phyloP scores from a whole-genome alignment of 1,140 invertebrate species.

The Chrysomallon squamiferum region DNA sequence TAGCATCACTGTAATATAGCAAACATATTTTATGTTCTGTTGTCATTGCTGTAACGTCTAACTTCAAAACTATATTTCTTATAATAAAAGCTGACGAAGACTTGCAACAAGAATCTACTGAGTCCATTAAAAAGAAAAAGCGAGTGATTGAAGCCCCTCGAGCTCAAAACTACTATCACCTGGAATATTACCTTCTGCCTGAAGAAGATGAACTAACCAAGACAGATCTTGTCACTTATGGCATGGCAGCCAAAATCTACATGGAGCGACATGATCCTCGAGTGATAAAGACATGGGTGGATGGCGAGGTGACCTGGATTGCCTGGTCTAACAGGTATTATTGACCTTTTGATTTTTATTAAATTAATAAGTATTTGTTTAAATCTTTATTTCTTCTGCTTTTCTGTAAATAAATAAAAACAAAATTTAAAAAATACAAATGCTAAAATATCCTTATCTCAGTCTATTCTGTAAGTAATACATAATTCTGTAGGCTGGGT shows the following conservation, averaged over 20 bases:
- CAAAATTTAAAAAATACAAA: no score
- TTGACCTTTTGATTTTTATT: neutral
- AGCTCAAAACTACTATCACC: slow-evolving; percentile 58
- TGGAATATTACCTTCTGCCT: slow-evolving; percentile 59
- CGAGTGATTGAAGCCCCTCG: slow-evolving; percentile 50
- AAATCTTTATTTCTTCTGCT: no score
- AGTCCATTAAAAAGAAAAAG: slow-evolving; percentile 51
- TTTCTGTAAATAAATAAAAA: no score
- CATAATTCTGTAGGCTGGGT: no score
- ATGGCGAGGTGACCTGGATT: slow-evolving; percentile 59
- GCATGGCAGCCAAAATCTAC: slow-evolving; percentile 58
- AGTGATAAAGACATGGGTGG: slow-evolving; percentile 59
- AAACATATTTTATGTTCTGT: no score
- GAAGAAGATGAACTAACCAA: slow-evolving; percentile 46
- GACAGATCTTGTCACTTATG: slow-evolving; percentile 59
- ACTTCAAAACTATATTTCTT: no score
- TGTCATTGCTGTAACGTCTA: no score
- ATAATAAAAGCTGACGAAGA: slow-evolving; percentile 51
- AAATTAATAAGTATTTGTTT: no score
- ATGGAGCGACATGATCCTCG: slow-evolving; percentile 51
- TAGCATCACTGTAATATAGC: no score
- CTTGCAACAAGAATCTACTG: slow-evolving; percentile 43
- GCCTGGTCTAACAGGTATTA: slow-evolving; percentile 59
- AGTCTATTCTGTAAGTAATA: no score
- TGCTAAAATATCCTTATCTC: no score